phyloP scores from a whole-genome alignment of 92 coral and sea anemone species.

The Heteractis magnifica region DNA sequence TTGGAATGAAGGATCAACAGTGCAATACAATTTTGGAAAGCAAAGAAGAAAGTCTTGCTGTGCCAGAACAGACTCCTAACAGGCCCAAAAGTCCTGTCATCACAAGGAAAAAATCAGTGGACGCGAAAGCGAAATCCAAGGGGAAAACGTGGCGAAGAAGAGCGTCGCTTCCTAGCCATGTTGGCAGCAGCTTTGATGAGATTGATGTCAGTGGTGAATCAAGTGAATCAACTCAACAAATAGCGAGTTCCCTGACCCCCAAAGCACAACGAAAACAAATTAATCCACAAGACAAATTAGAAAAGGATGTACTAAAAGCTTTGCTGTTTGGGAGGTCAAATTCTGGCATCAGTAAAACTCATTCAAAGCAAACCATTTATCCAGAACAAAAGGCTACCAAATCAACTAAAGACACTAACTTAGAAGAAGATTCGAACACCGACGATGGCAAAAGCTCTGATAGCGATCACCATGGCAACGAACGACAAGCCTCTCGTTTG shows the following conservation, averaged over 20 bases:
- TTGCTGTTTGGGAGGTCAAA: slow-evolving; percentile 30
- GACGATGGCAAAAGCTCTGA: not conserved
- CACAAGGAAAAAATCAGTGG: not conserved
- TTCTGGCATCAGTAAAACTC: slow-evolving; percentile 3
- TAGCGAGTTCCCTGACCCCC: slow-evolving; percentile 30
- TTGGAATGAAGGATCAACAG: slow-evolving; percentile 6
- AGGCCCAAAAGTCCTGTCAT: slow-evolving; percentile 9
- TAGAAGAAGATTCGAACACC: slow-evolving; percentile 1
- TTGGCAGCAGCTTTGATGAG: slow-evolving; percentile 23
- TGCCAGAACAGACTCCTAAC: not conserved
- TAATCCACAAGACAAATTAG: slow-evolving; percentile 19
- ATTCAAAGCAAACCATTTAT: slow-evolving; percentile 6
- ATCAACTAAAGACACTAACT: not conserved
- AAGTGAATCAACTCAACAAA: slow-evolving; percentile 4
- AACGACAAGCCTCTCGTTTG: not conserved
- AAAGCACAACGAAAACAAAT: slow-evolving; percentile 19
- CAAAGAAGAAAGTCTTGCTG: slow-evolving; percentile 8
- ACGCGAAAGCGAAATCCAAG: slow-evolving; percentile 21
- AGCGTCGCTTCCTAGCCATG: slow-evolving; percentile 37
- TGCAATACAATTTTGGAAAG: slow-evolving; percentile 18
- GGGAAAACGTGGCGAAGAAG: slow-evolving; percentile 21
- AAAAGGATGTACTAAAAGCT: slow-evolving; percentile 43
- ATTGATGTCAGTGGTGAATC: not conserved
- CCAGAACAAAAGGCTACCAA: not conserved
- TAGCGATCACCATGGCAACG: not conserved